Evolutionary conservation across 2,113 vertebrate genomes (phyloP).

Genomic region (Daubentonia madagascariensis): DNA sequence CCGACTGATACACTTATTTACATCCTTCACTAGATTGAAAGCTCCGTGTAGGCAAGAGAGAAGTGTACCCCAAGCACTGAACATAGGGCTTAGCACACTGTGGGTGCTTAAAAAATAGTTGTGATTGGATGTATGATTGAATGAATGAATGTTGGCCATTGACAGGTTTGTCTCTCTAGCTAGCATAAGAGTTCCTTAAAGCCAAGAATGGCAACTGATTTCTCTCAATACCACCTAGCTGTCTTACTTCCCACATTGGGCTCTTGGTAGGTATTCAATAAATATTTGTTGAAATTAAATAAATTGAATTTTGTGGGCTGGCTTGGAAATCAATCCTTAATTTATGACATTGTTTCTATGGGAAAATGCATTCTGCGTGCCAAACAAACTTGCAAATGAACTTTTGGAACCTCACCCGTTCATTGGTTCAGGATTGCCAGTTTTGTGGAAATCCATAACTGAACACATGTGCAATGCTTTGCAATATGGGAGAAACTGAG

Average conservation of each 20-base stretch:
- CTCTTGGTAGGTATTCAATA: conserved; percentile 54
- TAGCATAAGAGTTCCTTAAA: neutral
- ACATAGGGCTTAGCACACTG: neutral
- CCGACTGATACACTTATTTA: neutral
- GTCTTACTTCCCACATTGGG: neutral
- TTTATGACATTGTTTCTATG: conserved; percentile 56
- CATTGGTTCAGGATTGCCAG: conserved; percentile 61
- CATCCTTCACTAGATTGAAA: neutral
- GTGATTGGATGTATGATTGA: neutral
- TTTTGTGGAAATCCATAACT: conserved; percentile 73
- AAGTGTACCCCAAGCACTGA: neutral
- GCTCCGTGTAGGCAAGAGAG: neutral
- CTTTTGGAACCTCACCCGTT: conserved; percentile 56
- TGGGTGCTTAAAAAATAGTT: neutral
- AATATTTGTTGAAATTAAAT: conserved; percentile 66
- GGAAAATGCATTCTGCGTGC: conserved; percentile 34
- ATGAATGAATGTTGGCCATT: neutral
- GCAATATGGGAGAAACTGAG: conserved; percentile 69
- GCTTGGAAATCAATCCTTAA: conserved; percentile 39
- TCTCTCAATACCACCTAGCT: neutral
- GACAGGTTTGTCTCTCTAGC: neutral
- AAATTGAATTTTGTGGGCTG: conserved; percentile 52
- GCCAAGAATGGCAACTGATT: neutral
- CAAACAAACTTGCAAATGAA: conserved; percentile 74
- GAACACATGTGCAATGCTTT: conserved; percentile 68